Conservation (phyloP, 2,797 vertebrate genomes). For the Sciurus vulgaris region DNA sequence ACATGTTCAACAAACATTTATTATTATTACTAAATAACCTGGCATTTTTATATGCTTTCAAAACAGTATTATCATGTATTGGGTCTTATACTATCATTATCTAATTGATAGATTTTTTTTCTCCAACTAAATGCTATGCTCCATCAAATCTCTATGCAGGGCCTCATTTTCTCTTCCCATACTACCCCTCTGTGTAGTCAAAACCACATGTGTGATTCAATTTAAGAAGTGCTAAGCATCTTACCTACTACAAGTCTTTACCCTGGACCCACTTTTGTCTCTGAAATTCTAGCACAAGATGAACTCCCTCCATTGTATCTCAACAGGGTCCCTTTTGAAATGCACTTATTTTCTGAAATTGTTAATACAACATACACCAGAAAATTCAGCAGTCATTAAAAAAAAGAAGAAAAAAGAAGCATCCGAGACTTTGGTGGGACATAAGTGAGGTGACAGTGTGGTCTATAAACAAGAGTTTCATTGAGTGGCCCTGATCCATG, state of each 20-base stretch:
- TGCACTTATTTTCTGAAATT: neutral
- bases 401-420: too few relatives aligned
- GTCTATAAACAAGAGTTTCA: neutral
- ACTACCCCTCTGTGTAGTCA: neutral
- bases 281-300: neutral
- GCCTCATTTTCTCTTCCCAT: neutral
- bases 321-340: neutral
- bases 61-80: neutral
- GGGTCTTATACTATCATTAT: neutral
- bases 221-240: neutral
- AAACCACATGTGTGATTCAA: neutral
- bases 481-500: neutral
- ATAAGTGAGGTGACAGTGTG: neutral
- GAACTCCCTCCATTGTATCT: neutral
- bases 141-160: neutral
- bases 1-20: neutral
- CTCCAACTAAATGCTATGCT: neutral
- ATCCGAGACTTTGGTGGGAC: neutral
- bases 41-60: constrained; percentile 42
- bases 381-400: neutral
- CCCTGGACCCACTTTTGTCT: neutral
- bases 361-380: neutral
- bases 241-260: neutral
- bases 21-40: constrained; percentile 17
- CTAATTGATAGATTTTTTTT: neutral